phyloP scores from a whole-genome alignment of 2,888 invertebrate genomes.

The Heliconius erato region DNA sequence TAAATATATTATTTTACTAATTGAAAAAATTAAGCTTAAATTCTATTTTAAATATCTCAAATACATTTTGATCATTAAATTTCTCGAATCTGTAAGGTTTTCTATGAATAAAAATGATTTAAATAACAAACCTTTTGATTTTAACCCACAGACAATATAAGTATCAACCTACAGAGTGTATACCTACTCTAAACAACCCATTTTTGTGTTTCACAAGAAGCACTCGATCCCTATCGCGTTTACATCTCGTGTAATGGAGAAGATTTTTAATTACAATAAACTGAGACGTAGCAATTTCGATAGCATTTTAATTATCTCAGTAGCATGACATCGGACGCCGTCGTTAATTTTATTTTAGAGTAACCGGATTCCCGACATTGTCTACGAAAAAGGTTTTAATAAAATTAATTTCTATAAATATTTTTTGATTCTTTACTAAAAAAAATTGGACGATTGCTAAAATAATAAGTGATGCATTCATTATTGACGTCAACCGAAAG shows the following conservation, averaged over 20 bases:
- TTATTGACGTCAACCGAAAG: not conserved
- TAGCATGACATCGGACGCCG: constrained; percentile 58
- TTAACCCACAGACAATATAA: no score
- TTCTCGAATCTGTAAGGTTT: no score
- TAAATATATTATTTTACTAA: no score
- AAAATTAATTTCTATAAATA: not conserved
- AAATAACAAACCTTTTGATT: not conserved
- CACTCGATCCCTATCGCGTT: constrained; percentile 28
- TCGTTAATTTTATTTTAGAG: constrained; percentile 66
- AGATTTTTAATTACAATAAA: constrained; percentile 61
- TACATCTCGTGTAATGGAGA: constrained; percentile 54
- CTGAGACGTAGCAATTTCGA: constrained; percentile 59
- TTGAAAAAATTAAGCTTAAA: no score
- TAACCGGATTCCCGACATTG: constrained; percentile 52
- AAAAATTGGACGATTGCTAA: no score
- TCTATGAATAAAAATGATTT: no score
- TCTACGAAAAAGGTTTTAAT: constrained; percentile 4
- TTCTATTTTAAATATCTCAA: no score
- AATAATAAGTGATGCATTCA: not conserved
- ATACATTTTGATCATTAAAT: no score
- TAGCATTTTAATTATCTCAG: constrained; percentile 64
- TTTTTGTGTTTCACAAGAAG: constrained; percentile 17
- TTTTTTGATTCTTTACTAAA: not conserved
- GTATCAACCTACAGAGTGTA: not conserved
- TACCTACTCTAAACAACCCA: not conserved